A percentile compares a stretch with the other conserved stretches of the same genome.
Evolutionary conservation across 2,113 vertebrate genomes (phyloP).

Genomic region (Toxotes jaculatrix): DNA sequence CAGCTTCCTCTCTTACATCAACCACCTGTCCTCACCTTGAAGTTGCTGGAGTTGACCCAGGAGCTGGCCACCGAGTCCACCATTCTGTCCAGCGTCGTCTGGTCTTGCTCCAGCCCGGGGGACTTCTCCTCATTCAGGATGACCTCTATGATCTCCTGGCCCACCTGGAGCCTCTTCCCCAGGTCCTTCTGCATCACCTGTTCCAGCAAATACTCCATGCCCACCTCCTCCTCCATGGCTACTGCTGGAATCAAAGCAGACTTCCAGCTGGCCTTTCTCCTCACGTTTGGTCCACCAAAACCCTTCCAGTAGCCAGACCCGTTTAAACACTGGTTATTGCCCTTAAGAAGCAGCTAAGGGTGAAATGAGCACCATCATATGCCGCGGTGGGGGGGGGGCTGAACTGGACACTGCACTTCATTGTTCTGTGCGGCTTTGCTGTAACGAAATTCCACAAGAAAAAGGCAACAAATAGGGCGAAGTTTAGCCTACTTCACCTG

Average conservation of each 20-base stretch:
- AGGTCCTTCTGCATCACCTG: conserved; percentile 96
- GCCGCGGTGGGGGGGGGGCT: background rate
- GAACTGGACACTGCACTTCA: conserved; percentile 1
- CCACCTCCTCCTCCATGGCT: conserved; percentile 88
- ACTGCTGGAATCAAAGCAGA: background rate
- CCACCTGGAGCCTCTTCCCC: conserved; percentile 92
- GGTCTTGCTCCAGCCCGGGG: conserved; percentile 93
- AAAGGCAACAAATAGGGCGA: background rate
- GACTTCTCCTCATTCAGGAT: conserved; percentile 90
- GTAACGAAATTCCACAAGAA: background rate
- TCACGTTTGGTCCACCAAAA: background rate
- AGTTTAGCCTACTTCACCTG: background rate
- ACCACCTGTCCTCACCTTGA: conserved; percentile 88
- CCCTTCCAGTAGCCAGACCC: background rate
- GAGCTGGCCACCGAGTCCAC: conserved; percentile 93
- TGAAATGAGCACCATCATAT: conserved; percentile 2
- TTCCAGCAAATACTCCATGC: conserved; percentile 90
- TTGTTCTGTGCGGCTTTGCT: conserved; percentile 24
- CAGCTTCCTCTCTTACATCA: background rate
- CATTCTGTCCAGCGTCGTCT: conserved; percentile 92
- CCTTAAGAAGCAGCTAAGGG: conserved; percentile 31
- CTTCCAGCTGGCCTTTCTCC: background rate
- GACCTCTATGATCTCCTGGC: conserved; percentile 92
- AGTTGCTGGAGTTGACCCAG: conserved; percentile 98
- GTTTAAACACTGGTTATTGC: background rate